These are phyloP conservation scores for Philereme vetulata DNA, from an alignment of 2,888 invertebrate genomes.

Conservation along the genomic window DNA sequence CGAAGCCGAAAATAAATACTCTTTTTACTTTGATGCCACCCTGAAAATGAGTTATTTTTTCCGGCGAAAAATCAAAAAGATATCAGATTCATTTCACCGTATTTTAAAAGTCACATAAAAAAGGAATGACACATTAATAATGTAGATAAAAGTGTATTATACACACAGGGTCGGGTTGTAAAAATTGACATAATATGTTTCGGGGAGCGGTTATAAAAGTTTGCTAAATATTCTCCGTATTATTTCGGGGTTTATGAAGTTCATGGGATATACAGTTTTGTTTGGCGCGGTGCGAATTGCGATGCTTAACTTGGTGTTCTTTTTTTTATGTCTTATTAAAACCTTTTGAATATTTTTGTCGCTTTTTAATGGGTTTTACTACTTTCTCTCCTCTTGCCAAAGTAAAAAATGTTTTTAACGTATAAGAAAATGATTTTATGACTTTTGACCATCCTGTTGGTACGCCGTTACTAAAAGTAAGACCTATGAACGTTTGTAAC, in stretches of 20 bases:
- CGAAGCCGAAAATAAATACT: neutral
- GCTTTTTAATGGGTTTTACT: too few relatives aligned
- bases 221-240: slow-evolving; percentile 50
- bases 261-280: slow-evolving; percentile 12
- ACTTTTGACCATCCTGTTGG: too few relatives aligned
- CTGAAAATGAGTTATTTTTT: neutral
- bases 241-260: slow-evolving; percentile 44
- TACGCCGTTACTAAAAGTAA: too few relatives aligned
- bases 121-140: slow-evolving; percentile 57
- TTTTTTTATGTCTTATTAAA: too few relatives aligned
- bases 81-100: slow-evolving; percentile 32
- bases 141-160: slow-evolving; percentile 55
- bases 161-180: slow-evolving; percentile 53
- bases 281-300: neutral
- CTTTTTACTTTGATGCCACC: neutral
- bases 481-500: too few relatives aligned
- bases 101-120: slow-evolving; percentile 55
- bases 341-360: too few relatives aligned
- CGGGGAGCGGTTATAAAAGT: slow-evolving; percentile 50
- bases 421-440: too few relatives aligned
- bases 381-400: too few relatives aligned
- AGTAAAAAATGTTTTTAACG: too few relatives aligned
- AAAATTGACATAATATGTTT: slow-evolving; percentile 62
- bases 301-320: too few relatives aligned
- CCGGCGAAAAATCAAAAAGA: slow-evolving; percentile 13